Evolutionary conservation across 2,797 vertebrate species (phyloP).

Genomic region (Podargus strigoides): DNA sequence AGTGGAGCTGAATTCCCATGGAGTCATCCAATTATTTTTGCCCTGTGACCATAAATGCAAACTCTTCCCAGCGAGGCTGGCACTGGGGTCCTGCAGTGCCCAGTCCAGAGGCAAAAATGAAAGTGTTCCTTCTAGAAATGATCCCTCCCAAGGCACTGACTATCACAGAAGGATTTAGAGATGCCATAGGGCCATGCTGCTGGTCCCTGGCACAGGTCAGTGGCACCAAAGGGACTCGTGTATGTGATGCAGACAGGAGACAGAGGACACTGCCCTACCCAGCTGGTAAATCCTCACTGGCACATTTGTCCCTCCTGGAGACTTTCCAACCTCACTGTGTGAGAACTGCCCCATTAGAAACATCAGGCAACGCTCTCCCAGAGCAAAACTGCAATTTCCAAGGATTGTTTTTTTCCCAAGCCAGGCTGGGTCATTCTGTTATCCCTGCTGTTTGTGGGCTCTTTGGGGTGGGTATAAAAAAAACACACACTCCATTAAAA

Average conservation of each 20-base stretch:
- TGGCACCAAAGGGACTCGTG: background rate
- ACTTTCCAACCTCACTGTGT: background rate
- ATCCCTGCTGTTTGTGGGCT: background rate
- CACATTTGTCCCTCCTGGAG: background rate
- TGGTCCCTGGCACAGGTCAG: background rate
- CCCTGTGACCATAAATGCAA: background rate
- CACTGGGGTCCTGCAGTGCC: background rate
- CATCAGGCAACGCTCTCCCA: background rate
- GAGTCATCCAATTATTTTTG: fast-evolving
- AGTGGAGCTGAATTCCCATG: background rate
- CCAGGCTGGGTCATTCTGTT: background rate
- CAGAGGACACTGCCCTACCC: background rate
- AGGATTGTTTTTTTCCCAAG: background rate
- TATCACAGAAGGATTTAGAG: background rate
- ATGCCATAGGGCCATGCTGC: background rate
- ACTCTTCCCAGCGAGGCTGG: background rate
- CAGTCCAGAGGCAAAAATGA: background rate
- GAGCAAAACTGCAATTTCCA: background rate
- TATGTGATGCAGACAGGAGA: fast-evolving
- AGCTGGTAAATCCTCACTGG: background rate
- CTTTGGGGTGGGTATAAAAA: background rate
- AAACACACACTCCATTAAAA: background rate
- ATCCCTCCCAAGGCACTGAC: background rate
- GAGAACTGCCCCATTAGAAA: background rate
- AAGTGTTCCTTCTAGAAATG: background rate